Base-by-base conservation (phyloP, 1,140 invertebrate genomes). In the Leptinotarsa lineolata region DNA sequence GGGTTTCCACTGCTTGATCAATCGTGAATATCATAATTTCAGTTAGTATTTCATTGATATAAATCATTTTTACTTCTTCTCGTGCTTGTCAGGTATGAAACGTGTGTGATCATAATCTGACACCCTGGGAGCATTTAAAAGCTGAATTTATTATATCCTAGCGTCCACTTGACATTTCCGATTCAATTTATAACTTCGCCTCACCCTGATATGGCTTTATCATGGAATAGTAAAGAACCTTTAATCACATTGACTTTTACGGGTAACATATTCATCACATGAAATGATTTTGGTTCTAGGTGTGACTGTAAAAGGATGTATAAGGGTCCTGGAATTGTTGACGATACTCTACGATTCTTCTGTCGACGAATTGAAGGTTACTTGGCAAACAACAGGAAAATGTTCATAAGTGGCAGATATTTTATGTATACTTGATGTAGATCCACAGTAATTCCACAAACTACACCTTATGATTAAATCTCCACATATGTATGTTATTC, bases 171-270 rank as follows among this genome's bases (percentile, higher is more conserved):
- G 48, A 54, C 48, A 54, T 54, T 54, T 54, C 15, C 48, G n/a
- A 54, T 18, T 54, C 15, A 54, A 54, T 54, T 54, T 54, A 54
- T 54, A 54, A 54, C 48, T 18, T 15, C 15, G n/a, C 48, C n/a
- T 15, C 6, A 18, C 48, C 48, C 48, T 54, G 48, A 54, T 54
- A 54, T 54, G 16, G 15, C 48, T 18, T 54, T 54, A 54, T 54
- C 48, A 54, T 54, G 48, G 2, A 54, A 54, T 54, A 54, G n/a
- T 54, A 54, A 54, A 54, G n/a, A 54, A 4, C 15, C 16, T n/a
- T 54, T 54, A 15, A 54, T 54, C n/a, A 54, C 48, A 18, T 54
- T n/a, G 48, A 54, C 48, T 54, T 54, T 54, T 54, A 54, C n/a
- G 4, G 48, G 48, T 6, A 54, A 54, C n/a, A 54, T 54, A 16